phyloP scores from a whole-genome alignment of 1,140 invertebrate genomes.

The Copidosoma floridanum region DNA sequence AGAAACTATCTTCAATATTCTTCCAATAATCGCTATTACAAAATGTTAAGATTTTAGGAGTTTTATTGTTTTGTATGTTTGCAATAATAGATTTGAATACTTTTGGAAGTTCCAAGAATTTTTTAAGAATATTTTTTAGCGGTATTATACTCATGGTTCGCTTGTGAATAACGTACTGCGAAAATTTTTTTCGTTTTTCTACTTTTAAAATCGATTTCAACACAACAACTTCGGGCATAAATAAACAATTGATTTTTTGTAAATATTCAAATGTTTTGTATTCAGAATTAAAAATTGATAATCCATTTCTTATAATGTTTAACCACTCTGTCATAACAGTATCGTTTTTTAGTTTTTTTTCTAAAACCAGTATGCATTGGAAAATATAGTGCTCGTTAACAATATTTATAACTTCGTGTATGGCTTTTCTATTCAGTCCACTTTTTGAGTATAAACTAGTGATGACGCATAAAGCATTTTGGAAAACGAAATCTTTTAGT shows the following conservation, averaged over 20 bases:
- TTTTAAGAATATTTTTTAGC: slow-evolving; percentile 7
- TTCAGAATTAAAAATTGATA: background rate
- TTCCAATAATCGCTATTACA: background rate
- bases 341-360: background rate
- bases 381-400: background rate
- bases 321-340: background rate
- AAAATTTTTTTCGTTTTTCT: background rate
- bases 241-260: background rate
- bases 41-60: background rate
- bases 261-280: background rate
- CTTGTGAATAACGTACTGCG: background rate
- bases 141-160: background rate
- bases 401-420: background rate
- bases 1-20: background rate
- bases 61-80: background rate
- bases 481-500: background rate
- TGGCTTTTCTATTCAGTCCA: background rate
- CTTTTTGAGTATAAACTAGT: background rate
- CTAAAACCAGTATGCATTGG: background rate
- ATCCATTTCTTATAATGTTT: background rate
- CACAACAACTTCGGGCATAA: background rate
- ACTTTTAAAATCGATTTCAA: background rate
- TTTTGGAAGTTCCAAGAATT: slow-evolving; percentile 11
- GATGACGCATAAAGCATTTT: background rate
- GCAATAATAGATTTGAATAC: slow-evolving; percentile 1